These are phyloP conservation scores for Aurelia sp. DNA, from an alignment of 30 jellyfish, hydroid and myxozoan species.

Conservation along the genomic window DNA sequence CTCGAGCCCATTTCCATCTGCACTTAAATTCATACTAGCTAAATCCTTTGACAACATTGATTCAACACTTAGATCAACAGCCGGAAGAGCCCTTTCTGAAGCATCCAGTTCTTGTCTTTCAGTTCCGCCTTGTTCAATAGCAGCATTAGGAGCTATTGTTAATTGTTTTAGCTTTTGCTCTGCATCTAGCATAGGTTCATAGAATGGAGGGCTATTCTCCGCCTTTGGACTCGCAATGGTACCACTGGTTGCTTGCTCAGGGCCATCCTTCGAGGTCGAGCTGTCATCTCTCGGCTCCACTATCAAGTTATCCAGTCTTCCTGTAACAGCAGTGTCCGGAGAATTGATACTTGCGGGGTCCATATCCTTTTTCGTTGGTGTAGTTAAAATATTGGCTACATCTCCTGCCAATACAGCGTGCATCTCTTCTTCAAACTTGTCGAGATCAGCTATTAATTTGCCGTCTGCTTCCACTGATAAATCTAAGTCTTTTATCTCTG, in stretches of 20 bases:
- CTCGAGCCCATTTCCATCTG: neutral
- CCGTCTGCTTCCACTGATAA: neutral
- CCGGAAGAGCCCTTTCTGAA: neutral
- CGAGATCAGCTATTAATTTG: conserved; percentile 35
- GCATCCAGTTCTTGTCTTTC: neutral
- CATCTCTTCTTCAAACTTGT: conserved; percentile 64
- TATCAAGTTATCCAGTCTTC: neutral
- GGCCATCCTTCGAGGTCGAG: too few relatives aligned
- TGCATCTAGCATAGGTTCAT: conserved; percentile 85
- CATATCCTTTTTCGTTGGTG: conserved; percentile 38
- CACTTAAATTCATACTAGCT: neutral
- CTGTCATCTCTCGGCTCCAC: too few relatives aligned
- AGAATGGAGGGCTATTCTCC: conserved; percentile 56
- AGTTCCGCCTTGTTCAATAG: neutral
- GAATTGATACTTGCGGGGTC: neutral
- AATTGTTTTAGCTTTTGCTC: conserved; percentile 56
- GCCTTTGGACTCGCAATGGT: neutral
- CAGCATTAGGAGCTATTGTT: neutral
- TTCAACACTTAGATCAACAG: neutral
- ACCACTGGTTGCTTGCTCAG: too few relatives aligned
- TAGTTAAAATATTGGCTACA: conserved; percentile 18
- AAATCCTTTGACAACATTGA: too few relatives aligned
- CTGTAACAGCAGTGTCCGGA: neutral
- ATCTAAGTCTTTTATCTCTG: too few relatives aligned
- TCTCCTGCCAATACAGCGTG: conserved; percentile 65